Conservation (phyloP, 2,113 vertebrate genomes). For the Egretta garzetta region DNA sequence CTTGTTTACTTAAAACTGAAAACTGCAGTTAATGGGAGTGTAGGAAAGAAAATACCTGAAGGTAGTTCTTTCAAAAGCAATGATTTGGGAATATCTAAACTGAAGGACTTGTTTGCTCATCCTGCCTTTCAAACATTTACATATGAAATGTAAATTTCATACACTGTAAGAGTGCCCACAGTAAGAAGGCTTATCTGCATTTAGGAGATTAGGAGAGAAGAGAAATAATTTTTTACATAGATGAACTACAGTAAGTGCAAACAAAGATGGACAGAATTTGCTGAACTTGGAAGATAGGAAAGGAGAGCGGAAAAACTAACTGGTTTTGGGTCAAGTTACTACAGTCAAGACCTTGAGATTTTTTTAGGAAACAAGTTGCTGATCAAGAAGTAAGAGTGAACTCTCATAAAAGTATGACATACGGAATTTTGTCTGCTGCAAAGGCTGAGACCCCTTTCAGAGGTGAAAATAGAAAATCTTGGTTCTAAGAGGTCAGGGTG, state of each 20-base stretch:
- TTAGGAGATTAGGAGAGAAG: not conserved
- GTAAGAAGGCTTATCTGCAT: not conserved
- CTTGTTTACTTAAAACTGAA: not conserved
- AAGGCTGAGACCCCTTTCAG: not conserved
- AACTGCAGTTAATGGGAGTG: not conserved
- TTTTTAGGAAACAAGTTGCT: not conserved
- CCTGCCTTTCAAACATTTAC: slow-evolving; percentile 54
- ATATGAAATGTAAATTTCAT: not conserved
- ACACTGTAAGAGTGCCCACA: not conserved
- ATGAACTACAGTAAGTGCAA: not conserved
- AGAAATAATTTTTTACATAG: not conserved
- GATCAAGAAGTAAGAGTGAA: not conserved
- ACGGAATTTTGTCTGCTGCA: not conserved
- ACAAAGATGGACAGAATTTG: not conserved
- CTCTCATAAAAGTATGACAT: not conserved
- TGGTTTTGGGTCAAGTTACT: not conserved
- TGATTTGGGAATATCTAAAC: not conserved
- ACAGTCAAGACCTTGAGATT: not conserved
- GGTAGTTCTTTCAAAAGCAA: not conserved
- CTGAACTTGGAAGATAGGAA: not conserved
- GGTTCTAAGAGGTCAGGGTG: not conserved
- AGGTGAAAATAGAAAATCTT: not conserved
- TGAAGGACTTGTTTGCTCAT: not conserved
- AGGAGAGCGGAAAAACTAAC: not conserved
- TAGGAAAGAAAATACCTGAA: not conserved